Conservation (phyloP, 1,140 invertebrate species). For the Drosophila nikananu region DNA sequence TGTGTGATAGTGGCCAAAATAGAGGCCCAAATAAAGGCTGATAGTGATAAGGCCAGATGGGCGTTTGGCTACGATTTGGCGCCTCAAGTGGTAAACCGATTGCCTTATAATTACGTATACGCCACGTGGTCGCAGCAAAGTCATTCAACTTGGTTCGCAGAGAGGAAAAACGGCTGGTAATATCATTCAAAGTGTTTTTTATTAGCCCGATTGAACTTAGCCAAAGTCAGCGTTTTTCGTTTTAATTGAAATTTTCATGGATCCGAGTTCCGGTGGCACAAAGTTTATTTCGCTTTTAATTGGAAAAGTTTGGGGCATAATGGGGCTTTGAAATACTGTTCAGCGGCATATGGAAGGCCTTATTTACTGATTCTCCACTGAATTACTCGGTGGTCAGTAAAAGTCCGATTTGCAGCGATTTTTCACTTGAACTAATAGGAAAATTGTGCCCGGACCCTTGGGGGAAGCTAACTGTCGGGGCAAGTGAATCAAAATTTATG, state of each 20-base stretch:
- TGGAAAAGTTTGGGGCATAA: slow-evolving; percentile 41
- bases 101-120: slow-evolving; percentile 51
- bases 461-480: slow-evolving; percentile 21
- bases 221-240: slow-evolving; percentile 8
- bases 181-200: slow-evolving; percentile 40
- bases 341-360: slow-evolving; percentile 25
- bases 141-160: slow-evolving; percentile 42
- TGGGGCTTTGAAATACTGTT: slow-evolving; percentile 17
- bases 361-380: slow-evolving; percentile 2
- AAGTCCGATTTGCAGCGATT: slow-evolving; percentile 53
- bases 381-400: slow-evolving; percentile 32
- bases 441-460: slow-evolving; percentile 71
- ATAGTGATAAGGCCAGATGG: slow-evolving; percentile 57
- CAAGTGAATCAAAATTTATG: slow-evolving; percentile 45
- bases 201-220: slow-evolving; percentile 24
- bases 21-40: slow-evolving; percentile 25
- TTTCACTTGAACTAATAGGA: slow-evolving; percentile 76
- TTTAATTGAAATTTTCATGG: slow-evolving; percentile 58
- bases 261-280: slow-evolving; percentile 23
- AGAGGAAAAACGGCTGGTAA: slow-evolving; percentile 3
- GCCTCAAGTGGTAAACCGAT: slow-evolving; percentile 32
- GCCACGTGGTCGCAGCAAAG: slow-evolving; percentile 49
- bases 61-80: slow-evolving; percentile 26
- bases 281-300: slow-evolving; percentile 46
- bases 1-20: slow-evolving; percentile 18